These are phyloP conservation scores for Melipona beecheii DNA, from an alignment of 2,888 invertebrate species.

Conservation along the genomic window DNA sequence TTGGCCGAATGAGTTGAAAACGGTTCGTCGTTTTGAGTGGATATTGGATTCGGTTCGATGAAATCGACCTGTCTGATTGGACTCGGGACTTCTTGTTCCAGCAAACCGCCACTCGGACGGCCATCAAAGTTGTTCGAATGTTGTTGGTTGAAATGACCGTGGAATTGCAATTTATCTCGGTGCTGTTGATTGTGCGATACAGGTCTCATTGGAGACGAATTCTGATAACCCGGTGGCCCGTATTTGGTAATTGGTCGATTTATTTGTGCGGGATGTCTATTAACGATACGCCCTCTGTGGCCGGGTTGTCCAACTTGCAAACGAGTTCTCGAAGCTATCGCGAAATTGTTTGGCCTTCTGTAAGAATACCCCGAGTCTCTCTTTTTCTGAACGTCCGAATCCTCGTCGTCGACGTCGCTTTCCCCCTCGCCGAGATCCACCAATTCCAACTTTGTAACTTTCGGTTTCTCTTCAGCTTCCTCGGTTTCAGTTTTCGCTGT, in stretches of 20 bases:
- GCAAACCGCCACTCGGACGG: constrained; percentile 41
- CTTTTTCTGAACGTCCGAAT: constrained; percentile 74
- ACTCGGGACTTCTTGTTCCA: constrained; percentile 73
- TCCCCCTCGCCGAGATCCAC: constrained; percentile 62
- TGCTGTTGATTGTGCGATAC: constrained; percentile 50
- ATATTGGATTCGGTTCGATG: constrained; percentile 76
- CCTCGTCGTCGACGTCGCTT: constrained; percentile 38
- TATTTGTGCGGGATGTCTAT: constrained; percentile 69
- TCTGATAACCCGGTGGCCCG: constrained; percentile 75
- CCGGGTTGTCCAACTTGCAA: constrained; percentile 57
- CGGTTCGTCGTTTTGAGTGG: constrained; percentile 80
- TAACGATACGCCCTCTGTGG: constrained; percentile 69
- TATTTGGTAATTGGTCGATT: constrained; percentile 77
- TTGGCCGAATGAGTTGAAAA: constrained; percentile 79
- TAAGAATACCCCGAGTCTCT: constrained; percentile 78
- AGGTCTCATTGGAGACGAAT: constrained; percentile 33
- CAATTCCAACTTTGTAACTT: constrained; percentile 64
- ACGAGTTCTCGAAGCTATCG: constrained; percentile 56
- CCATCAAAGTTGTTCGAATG: constrained; percentile 43
- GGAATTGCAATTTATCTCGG: constrained; percentile 55
- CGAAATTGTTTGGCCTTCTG: constrained; percentile 65
- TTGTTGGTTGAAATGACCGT: constrained; percentile 51
- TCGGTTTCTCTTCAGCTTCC: constrained; percentile 47
- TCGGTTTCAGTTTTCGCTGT: constrained; percentile 41
- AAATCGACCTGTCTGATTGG: constrained; percentile 75